These are phyloP conservation scores for Poeciliopsis turrubarensis DNA, from an alignment of 2,113 vertebrate species.

Conservation along the genomic window DNA sequence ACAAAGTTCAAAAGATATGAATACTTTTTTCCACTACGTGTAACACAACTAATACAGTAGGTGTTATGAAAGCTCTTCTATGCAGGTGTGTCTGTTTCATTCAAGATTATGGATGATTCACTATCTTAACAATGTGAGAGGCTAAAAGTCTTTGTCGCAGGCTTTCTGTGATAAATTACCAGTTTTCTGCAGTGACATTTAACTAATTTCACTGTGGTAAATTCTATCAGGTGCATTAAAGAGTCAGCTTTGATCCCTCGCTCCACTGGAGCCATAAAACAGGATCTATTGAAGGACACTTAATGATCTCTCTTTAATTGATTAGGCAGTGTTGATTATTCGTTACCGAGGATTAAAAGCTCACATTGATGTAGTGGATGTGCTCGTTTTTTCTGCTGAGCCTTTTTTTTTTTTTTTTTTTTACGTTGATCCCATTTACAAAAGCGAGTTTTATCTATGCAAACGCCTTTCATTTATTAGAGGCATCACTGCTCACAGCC, in stretches of 20 bases:
- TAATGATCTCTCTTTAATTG: constrained; percentile 42
- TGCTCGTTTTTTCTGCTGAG: constrained; percentile 56
- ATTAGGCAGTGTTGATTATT: constrained; percentile 67
- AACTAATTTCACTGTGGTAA: not conserved
- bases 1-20: no score
- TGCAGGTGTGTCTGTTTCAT: no score
- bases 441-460: constrained; percentile 54
- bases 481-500: constrained; percentile 69
- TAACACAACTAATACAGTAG: no score
- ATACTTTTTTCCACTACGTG: no score
- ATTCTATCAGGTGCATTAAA: constrained; percentile 15
- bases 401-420: constrained; percentile 48
- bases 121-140: no score
- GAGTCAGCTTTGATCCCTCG: constrained; percentile 16
- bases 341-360: constrained; percentile 68
- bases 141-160: not conserved
- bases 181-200: no score
- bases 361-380: constrained; percentile 50
- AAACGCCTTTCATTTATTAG: constrained; percentile 65
- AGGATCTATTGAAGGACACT: constrained; percentile 10
- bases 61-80: no score
- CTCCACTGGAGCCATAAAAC: constrained; percentile 19
- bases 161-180: not conserved
- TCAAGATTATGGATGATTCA: no score
- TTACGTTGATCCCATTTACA: constrained; percentile 65